Base-by-base conservation (phyloP, 2,888 invertebrate genomes). In the Ypsolopha scabrella region DNA sequence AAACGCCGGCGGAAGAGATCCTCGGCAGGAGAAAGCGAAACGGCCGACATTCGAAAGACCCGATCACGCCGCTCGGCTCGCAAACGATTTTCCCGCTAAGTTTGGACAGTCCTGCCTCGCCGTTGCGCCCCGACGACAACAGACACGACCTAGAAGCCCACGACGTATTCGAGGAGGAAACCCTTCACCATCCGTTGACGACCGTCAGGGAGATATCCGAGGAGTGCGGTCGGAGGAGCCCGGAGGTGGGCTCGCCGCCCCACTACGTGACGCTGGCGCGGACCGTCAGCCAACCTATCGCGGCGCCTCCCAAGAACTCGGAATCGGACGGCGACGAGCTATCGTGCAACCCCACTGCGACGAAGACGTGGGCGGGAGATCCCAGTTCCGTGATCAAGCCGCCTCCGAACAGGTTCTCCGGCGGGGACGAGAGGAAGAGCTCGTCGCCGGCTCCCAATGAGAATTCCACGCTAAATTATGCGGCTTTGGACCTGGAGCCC, bases 1-100 rank as follows among this genome's bases (percentile, higher is more conserved):
- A 52, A 1, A 55, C 55, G 11, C 24, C 71, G 53, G 78, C 54
- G 67, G 69, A 11, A 77, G 81, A 43, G n/a, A 43, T 9, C 2
- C 10, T 80, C 79, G 8, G 61, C 74, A 72, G 77, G 36, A 43
- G 46, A 33, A 46, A 46, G 13, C 59, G 51, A 44, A 60, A 14
- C 36, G 55, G 41, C n/a, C 70, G 81, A 47, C 78, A 24, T 80
- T 56, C 79, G 4, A 72, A 72, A 56, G 81, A 82, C 52, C 70
- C 76, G 55, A 75, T 85, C 2, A 89, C 90, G 0, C 89, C 89
- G 0, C 88, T 89, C 1, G 90, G 90, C 46, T 90, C 90, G 6
- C 88, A 88, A 52, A 90, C 91, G 0, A 89, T 92, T 54, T 92
- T 92, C 69, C 91, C 92, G 1, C 87, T 92, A 61, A 91, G 90